Conservation (phyloP, 2,888 invertebrate species). For the Troides helena region DNA sequence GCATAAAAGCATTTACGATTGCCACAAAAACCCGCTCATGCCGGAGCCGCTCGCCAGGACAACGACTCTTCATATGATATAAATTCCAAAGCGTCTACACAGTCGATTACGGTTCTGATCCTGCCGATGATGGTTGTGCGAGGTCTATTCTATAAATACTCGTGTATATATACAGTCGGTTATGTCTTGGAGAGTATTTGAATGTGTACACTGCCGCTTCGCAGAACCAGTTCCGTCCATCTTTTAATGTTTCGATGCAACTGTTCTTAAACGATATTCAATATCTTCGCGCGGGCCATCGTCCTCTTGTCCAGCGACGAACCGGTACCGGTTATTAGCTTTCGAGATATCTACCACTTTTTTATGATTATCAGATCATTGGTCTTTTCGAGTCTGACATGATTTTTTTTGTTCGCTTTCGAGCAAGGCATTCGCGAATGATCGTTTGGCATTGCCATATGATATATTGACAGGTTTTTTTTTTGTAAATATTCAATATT, state of each 20-base stretch:
- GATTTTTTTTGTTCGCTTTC: too few relatives aligned
- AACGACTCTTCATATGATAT: conserved; percentile 24
- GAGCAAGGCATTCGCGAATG: too few relatives aligned
- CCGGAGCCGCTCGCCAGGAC: conserved; percentile 18
- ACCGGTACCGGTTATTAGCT: conserved; percentile 12
- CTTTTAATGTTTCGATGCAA: conserved; percentile 19
- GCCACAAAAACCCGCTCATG: conserved; percentile 13
- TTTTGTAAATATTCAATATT: too few relatives aligned
- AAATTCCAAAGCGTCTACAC: conserved; percentile 28
- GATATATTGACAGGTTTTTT: too few relatives aligned
- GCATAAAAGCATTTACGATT: conserved; percentile 12
- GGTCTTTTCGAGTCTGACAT: not conserved
- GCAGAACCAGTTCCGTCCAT: conserved; percentile 10
- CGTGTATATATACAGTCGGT: conserved; percentile 1
- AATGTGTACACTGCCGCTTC: not conserved
- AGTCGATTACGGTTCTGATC: conserved; percentile 18
- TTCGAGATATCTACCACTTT: not conserved
- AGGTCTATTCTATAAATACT: conserved; percentile 11
- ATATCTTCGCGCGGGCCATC: conserved; percentile 15
- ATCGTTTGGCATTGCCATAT: too few relatives aligned
- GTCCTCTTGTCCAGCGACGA: conserved; percentile 14
- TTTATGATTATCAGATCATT: not conserved
- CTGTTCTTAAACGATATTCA: conserved; percentile 4
- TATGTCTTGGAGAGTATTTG: not conserved
- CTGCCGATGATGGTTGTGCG: not conserved